Base-by-base conservation (phyloP, 2,113 vertebrate genomes). In the Melanocharis versteri region DNA sequence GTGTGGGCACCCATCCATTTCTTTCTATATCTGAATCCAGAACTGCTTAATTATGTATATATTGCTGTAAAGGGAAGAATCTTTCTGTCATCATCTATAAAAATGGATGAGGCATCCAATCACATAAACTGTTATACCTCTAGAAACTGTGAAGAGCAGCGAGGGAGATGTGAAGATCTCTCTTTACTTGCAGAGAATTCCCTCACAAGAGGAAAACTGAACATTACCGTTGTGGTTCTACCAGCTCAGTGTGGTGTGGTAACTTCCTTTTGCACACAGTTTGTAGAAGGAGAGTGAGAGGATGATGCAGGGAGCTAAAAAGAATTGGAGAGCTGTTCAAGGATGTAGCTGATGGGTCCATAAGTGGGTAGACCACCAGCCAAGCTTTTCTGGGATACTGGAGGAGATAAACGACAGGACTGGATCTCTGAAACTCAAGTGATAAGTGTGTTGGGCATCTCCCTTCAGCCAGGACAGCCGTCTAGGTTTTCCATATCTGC, bases 1-100 rank as follows among this genome's bases (percentile, higher is more conserved):
- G 71, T 76, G 42, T 94, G 39, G 11, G 68, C 47, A 62, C 50
- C 24, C 11, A 0, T 86, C 75, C 51, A 48, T 83, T 82, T 92
- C 57, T 73, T 78, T 78, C 64, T 80, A 15, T 37, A 62, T 75
- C 79, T 61, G 51, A 83, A 93, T 83, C 90, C 85, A 97, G 58
- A 94, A 85, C 42, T 54, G 65, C 82, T 85, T 58, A 93, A 66
- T 93, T 92, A 85, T 30, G 10, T 61, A 31, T 85, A 51, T 90
- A 84, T 89, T 91, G 35, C 77, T 89, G 69, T 82, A 83, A 86
- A 85, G 75, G 87, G 90, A 93, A 86, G 84, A 88, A 72, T 88
- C 73, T 94, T 88, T 85, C 93, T 94, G 91, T 93, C 93, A 91
- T 20, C 47, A 24, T 83, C 16, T 61, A 51, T 58, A 82, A 91